Base-by-base conservation (phyloP, 2,888 invertebrate genomes). In the Chirona hameri region DNA sequence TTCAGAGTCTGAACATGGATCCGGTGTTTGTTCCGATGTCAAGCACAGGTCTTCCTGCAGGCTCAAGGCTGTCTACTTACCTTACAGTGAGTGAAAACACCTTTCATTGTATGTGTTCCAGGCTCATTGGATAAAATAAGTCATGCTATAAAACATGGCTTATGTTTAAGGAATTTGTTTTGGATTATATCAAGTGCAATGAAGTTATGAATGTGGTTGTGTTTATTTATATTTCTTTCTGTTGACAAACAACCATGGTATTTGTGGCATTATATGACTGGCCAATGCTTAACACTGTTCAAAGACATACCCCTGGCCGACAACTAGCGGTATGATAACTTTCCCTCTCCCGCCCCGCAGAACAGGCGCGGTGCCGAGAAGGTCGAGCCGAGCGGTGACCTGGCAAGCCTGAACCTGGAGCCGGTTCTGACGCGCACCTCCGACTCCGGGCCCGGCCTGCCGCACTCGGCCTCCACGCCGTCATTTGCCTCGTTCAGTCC, bases 391-490 rank as follows among this genome's bases (percentile, higher is more conserved):
- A 72, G 72, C 31, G 72, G 15, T 15, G 27, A 18, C 18, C 72
- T 72, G 72, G 29, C 72, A 15, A 18, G 72, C 31, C 72, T 72
- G 72, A 72, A 72, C 72, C 72, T 72, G 72, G 72, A 72, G 72
- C 72, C 72, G 72, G 31, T 31, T 9, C 27, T 27, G 72, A 9
- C 31, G 29, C 14, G 18, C 29, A 12, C 72, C 12, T n/a, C 76
- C 0, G 48, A 46, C 31, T 24, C 29, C 69, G 46, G 79, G 5
- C 52, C 52, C 39, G 60, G 82, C 18, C 79, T 85, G 31, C 83
- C 84, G 18, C 85, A 85, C 65, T 85, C 85, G 9, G 80, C 85
- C 27, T 85, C 85, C 39, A 83, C 85, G 46, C 85, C 85, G 24
- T 85, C 85, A 72, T 85, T 85, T 83, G 84, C 84, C 76, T 82